These are phyloP conservation scores for Siphamia tubifer DNA, from an alignment of 2,113 vertebrate species.

Conservation along the genomic window DNA sequence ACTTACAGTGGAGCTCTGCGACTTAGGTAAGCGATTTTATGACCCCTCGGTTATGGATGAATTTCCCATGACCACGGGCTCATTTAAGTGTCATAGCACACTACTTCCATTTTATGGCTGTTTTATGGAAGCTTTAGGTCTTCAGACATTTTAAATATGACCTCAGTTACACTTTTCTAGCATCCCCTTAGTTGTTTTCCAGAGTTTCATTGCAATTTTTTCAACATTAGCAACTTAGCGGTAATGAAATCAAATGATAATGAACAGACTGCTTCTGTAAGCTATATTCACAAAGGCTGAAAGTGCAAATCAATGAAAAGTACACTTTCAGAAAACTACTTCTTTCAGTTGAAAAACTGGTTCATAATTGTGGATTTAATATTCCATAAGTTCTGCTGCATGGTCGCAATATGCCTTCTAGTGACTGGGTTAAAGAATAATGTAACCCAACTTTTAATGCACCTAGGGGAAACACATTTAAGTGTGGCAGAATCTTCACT, in stretches of 20 bases:
- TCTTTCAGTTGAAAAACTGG: slow-evolving; percentile 1
- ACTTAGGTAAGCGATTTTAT: slow-evolving; percentile 33
- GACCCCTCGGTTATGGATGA: slow-evolving; percentile 32
- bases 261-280: slow-evolving; percentile 44
- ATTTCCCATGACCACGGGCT: slow-evolving; percentile 29
- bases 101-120: slow-evolving; percentile 26
- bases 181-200: slow-evolving; percentile 9
- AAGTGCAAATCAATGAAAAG: slow-evolving; percentile 35
- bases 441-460: no score
- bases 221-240: slow-evolving; percentile 29
- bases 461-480: not conserved
- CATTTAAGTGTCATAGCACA: slow-evolving; percentile 34
- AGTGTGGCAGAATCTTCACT: not conserved
- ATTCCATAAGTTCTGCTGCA: not conserved
- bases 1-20: not conserved
- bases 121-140: slow-evolving; percentile 34
- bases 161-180: slow-evolving; percentile 2
- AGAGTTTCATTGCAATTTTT: slow-evolving; percentile 6
- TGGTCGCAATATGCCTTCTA: not conserved
- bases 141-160: slow-evolving; percentile 21
- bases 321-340: slow-evolving; percentile 12
- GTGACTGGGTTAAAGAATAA: no score
- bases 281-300: slow-evolving; percentile 37
- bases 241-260: slow-evolving; percentile 35
- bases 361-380: slow-evolving; percentile 13